Base-by-base conservation (phyloP, 2,888 invertebrate genomes). In the Cephus sareptanus region DNA sequence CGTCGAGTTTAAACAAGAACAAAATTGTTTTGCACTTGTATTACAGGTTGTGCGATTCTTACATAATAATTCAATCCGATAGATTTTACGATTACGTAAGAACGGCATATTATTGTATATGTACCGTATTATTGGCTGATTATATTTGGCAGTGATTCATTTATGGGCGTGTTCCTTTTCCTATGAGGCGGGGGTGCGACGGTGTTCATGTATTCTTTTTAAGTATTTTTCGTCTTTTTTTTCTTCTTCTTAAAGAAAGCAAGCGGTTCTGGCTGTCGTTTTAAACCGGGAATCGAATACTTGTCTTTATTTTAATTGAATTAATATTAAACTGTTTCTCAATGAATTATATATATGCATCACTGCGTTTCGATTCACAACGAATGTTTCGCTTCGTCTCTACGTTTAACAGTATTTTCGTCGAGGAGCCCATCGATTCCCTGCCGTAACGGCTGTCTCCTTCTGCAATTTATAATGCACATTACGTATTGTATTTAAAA, bases 401-500 rank as follows among this genome's bases (percentile, higher is more conserved):
- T 56, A 56, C 56, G 56, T 56, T 23, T 56, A 56, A 56, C 56
- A 56, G 56, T 56, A 56, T 56, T 56, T 56, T 56, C 56, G 56
- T 56, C 56, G 56, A 56, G 56, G 56, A 56, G 23, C 56, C 56
- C 56, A 56, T 56, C 56, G 56, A 56, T 56, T 56, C 23, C 56
- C 56, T 56, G 56, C 23, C 56, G 23, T 56, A 71, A 71, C 12
- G 71, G 31, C 71, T 34, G 31, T 71, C 34, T 31, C 33, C 31
- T 34, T 31, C 33, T 71, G 71, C 71, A 34, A 76, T 81, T 84
- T 81, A 81, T 82, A 80, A 81, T 81, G 81, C 76, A 81, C 82
- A 83, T 75, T 80, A 80, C 81, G 76, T 81, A 84, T 81, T 86
- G 81, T 83, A 85, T 82, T 80, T 81, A 82, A 83, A 81, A 79